Evolutionary conservation across 1,140 invertebrate genomes (phyloP).

Genomic region (Subanguina moxae): DNA sequence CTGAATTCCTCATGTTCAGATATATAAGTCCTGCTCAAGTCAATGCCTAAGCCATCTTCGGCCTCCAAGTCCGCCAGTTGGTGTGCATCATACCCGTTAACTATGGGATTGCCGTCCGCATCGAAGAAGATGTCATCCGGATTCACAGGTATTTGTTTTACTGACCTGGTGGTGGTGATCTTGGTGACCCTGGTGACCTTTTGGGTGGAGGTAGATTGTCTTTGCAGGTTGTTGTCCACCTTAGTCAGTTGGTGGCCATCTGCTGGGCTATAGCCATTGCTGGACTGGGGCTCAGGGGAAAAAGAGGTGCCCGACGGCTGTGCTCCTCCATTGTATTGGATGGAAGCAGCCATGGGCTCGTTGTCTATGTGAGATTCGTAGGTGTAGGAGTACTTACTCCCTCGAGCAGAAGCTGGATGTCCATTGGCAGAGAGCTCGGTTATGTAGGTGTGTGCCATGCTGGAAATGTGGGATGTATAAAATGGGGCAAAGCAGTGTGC

Average conservation of each 20-base stretch:
- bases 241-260: conserved; percentile 1
- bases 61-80: conserved; percentile 12
- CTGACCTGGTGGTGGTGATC: conserved; percentile 56
- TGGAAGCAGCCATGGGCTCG: conserved; percentile 23
- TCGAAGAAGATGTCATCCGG: conserved; percentile 54
- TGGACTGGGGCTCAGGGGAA: conserved; percentile 17
- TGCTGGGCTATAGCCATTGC: not conserved
- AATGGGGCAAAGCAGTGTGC: conserved; percentile 3
- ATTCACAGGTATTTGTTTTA: conserved; percentile 54
- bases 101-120: conserved; percentile 50
- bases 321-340: conserved; percentile 21
- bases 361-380: conserved; percentile 57
- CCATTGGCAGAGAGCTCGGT: conserved; percentile 50
- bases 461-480: conserved; percentile 13
- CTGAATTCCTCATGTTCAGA: conserved; percentile 48
- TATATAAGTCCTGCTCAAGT: conserved; percentile 45
- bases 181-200: conserved; percentile 59
- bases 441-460: conserved; percentile 57
- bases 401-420: conserved; percentile 41
- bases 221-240: conserved; percentile 34
- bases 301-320: not conserved
- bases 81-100: conserved; percentile 42
- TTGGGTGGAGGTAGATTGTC: conserved; percentile 54
- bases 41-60: conserved; percentile 45
- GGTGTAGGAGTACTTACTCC: conserved; percentile 52